Base-by-base conservation (phyloP, 2,113 vertebrate species). In the Ancistrus triradiatus region DNA sequence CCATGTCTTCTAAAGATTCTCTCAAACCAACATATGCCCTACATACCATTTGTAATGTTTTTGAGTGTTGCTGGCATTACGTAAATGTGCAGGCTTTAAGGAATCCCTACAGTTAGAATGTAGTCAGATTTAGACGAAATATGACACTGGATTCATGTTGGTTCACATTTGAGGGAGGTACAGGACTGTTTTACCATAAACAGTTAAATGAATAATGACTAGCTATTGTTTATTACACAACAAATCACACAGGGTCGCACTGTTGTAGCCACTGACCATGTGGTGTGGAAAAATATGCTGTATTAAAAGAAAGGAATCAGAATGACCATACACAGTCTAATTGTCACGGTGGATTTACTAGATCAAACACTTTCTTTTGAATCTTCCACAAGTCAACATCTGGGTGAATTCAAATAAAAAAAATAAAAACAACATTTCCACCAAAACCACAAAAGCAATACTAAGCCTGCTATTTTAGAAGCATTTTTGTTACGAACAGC, bases 151-250 rank as follows among this genome's bases (percentile, higher is more conserved):
- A 70, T 66, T 60, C 60, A 78, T 70, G 68, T 50, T 69, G 62
- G 72, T 83, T 84, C 83, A 84, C 79, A 85, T 84, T 72, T 48
- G 49, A 73, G 69, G 73, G 66, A 74, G 64, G 24, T 73, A 72
- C 69, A 66, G 15, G 68, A 37, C 56, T 65, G 55, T 56, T 73
- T 53, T 37, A 65, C 74, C 73, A 78, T 78, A 82, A 84, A 50
- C 53, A 33, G 28, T 55, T 37, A 48, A 18, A 66, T 7, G 7
- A 31, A 31, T n/a, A 42, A 42, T 1, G 31, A 55, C 62, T 63
- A 60, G 58, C 69, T 72, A 75, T 68, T 33, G 27, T n/a, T n/a
- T n/a, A n/a, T n/a, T n/a, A n/a, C n/a, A 31, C 35, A 70, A 37
- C 42, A n/a, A n/a, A n/a, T n/a, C n/a, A n/a, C n/a, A n/a, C n/a